Percentiles rank a stretch among this genome's conserved stretches.
These are phyloP conservation scores for Sycobia sp. DNA, from an alignment of 1,140 invertebrate species.

Conservation along the genomic window DNA sequence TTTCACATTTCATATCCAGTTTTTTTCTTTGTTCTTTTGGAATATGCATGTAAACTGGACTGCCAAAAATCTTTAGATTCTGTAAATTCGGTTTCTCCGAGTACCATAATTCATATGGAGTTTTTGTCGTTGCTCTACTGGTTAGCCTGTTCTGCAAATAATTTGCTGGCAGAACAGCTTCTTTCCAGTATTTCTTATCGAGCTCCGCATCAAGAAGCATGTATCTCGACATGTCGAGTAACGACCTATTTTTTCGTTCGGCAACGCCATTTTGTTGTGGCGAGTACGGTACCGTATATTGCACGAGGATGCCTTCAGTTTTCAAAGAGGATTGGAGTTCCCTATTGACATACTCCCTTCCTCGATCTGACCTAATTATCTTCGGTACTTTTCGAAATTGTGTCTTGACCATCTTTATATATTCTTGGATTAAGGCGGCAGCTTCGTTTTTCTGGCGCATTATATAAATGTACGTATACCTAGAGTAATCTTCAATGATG, in stretches of 20 bases:
- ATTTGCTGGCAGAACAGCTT: conserved; percentile 50
- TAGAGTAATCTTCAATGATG: neutral
- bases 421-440: too few species aligned
- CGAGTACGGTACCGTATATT: neutral
- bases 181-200: too few species aligned
- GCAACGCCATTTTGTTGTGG: neutral
- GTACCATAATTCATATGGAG: conserved; percentile 48
- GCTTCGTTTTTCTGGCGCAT: too few species aligned
- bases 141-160: conserved; percentile 1
- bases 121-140: conserved; percentile 32
- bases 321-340: neutral
- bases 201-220: too few species aligned
- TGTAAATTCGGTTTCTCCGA: conserved; percentile 39
- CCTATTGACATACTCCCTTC: neutral
- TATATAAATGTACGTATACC: neutral
- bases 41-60: too few species aligned
- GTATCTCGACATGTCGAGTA: conserved; percentile 50
- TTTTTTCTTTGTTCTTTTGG: too few species aligned
- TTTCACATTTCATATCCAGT: neutral
- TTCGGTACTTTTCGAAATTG: too few species aligned
- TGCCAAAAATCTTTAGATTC: conserved; percentile 27
- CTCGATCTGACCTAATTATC: neutral
- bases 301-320: neutral
- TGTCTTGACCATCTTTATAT: too few species aligned
- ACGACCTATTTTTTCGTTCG: conserved; percentile 45